Evolutionary conservation across 2,113 vertebrate genomes (phyloP), one percentile per base, ranked within the genome.

Genomic region (Epinephelus lanceolatus): DNA sequence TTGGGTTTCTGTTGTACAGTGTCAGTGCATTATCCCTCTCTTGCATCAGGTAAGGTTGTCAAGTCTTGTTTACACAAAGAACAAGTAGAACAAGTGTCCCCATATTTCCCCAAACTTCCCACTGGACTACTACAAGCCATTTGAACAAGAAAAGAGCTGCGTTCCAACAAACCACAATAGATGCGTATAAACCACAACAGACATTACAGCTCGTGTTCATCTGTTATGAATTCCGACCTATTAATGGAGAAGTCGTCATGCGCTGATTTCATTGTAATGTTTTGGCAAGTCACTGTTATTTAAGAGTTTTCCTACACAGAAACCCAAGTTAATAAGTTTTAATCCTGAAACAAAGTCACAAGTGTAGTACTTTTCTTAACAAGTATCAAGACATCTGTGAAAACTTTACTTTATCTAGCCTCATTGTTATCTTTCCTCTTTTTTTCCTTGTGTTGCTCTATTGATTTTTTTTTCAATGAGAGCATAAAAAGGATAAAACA

Each of bases 391-490:
- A 83, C 76, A 89, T 83, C 71, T 82, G 71, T 86, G 79, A 88
- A 91, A 93, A 90, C 83, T 91, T 90, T 71, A 82, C 89, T 93
- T 90, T 80, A 80, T 88, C 90, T 86, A 71, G 66, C 71, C 74
- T 89, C 75, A 83, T 91, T 91, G 87, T 91, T 93, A 85, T 88
- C 83, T 83, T 84, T 87, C 45, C 61, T 85, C 82, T 88, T 86
- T 88, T 88, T 85, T 81, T 85, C 72, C 78, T 85, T 17, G 8
- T 89, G 84, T 83, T 86, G 71, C 80, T 74, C 25, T 83, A 94
- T 93, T 92, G 93, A 94, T 92, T 91, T 89, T 83, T 81, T 91
- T 85, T 81, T 74, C 92, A 91, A 84, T 88, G 61, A 83, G 76
- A 90, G 69, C 76, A 91, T 81, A 92, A 83, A 80, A 89, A 91